Conservation (phyloP, 2,888 invertebrate genomes). For the Drosophila anceps region DNA sequence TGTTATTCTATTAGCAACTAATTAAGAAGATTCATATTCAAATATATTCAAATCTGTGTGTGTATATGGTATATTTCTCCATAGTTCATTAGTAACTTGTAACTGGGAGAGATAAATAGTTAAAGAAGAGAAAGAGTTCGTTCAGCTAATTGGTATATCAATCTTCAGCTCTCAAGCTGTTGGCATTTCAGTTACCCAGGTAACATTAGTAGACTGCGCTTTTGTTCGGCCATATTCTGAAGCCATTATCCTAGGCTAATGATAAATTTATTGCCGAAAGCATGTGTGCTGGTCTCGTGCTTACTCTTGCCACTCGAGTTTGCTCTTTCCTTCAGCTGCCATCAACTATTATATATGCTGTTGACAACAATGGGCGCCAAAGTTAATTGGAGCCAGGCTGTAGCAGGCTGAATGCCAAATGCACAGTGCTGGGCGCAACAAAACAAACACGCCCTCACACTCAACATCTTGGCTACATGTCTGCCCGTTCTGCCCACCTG, state of each 20-base stretch:
- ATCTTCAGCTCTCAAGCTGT: constrained; percentile 3
- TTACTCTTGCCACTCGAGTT: constrained; percentile 6
- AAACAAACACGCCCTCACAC: background rate
- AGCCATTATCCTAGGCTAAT: constrained; percentile 40
- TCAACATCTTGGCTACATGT: background rate
- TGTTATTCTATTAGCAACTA: background rate
- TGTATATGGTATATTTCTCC: background rate
- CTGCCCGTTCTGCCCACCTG: background rate
- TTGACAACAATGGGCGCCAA: constrained; percentile 57
- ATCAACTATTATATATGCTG: constrained; percentile 28
- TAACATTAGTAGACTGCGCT: constrained; percentile 3
- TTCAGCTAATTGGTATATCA: constrained; percentile 11
- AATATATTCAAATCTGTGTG: background rate
- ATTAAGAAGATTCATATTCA: background rate
- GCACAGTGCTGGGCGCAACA: constrained; percentile 18
- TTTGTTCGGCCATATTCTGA: constrained; percentile 26
- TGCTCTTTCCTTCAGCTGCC: constrained; percentile 23
- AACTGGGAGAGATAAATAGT: background rate
- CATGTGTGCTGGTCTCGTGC: constrained; percentile 11
- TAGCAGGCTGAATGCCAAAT: constrained; percentile 38
- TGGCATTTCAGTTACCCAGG: background rate
- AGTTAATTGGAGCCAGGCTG: constrained; percentile 65
- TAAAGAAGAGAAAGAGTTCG: background rate
- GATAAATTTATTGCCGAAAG: constrained; percentile 54
- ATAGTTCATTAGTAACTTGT: background rate